phyloP scores from a whole-genome alignment of 2,113 vertebrate genomes.

The Cyanocitta stelleri region DNA sequence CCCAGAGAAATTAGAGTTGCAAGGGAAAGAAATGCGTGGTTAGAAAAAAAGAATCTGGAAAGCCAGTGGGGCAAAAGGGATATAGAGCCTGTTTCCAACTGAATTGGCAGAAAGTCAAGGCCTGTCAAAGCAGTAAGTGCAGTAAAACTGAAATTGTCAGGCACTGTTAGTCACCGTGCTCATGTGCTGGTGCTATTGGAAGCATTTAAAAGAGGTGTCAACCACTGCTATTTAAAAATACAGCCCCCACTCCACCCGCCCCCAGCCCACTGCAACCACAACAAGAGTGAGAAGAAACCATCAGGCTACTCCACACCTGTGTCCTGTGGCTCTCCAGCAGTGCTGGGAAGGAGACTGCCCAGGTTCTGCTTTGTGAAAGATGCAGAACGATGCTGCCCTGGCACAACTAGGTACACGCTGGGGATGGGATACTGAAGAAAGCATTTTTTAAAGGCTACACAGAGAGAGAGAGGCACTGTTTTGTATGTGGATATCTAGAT shows the following conservation, averaged over 20 bases:
- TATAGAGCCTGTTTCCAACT: conserved; percentile 16
- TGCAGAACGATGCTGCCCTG: background rate
- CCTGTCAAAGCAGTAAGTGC: conserved; percentile 48
- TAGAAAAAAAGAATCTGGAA: background rate
- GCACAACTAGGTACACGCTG: fast-evolving
- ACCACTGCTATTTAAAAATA: background rate
- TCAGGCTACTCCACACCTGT: background rate
- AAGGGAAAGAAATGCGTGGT: background rate
- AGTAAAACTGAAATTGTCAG: conserved; percentile 41
- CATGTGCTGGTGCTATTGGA: background rate
- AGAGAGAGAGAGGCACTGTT: background rate
- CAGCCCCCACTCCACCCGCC: background rate
- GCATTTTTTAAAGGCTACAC: background rate
- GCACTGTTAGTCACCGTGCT: conserved; percentile 22
- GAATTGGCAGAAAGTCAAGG: conserved; percentile 46
- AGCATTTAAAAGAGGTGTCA: conserved; percentile 30
- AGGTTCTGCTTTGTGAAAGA: background rate
- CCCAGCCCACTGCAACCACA: background rate
- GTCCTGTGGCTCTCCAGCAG: background rate
- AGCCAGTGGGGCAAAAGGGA: conserved; percentile 20
- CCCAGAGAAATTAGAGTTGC: background rate
- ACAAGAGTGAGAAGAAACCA: background rate
- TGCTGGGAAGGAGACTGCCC: background rate
- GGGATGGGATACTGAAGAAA: background rate
- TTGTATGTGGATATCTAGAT: background rate